Percentiles rank a stretch among this genome's conserved stretches.
These are phyloP conservation scores for Drosophila histrio DNA, from an alignment of 2,888 invertebrate genomes.

Conservation along the genomic window DNA sequence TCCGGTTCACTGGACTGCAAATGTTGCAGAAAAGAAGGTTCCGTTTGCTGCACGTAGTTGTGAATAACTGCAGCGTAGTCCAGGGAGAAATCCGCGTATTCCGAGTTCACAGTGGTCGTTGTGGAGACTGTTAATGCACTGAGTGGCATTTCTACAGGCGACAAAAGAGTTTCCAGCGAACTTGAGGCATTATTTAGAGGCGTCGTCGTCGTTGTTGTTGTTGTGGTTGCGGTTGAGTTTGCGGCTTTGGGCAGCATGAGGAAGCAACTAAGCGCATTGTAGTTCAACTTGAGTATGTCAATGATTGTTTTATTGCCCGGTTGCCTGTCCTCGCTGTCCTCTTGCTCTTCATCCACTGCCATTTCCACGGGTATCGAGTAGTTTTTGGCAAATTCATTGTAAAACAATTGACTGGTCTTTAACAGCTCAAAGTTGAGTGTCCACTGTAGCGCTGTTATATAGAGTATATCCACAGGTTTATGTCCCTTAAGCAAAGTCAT, in stretches of 20 bases:
- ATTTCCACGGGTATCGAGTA: conserved; percentile 76
- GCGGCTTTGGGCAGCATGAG: conserved; percentile 77
- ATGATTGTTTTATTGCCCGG: conserved; percentile 78
- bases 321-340: conserved; percentile 21
- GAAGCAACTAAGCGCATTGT: conserved; percentile 81
- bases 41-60: conserved; percentile 47
- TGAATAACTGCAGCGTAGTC: conserved; percentile 59
- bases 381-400: conserved; percentile 79
- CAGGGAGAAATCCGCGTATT: conserved; percentile 47
- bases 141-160: conserved; percentile 55
- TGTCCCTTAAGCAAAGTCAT: conserved; percentile 42
- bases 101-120: conserved; percentile 44
- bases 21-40: conserved; percentile 67
- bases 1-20: conserved; percentile 55
- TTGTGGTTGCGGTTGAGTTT: conserved; percentile 30
- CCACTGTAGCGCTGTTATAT: conserved; percentile 82
- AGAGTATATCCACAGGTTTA: conserved; percentile 77
- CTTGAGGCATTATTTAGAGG: conserved; percentile 51
- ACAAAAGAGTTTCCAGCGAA: conserved; percentile 75
- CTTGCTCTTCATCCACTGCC: conserved; percentile 45
- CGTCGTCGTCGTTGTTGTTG: conserved; percentile 26
- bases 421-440: conserved; percentile 82
- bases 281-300: conserved; percentile 80
- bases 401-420: conserved; percentile 81
- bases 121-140: conserved; percentile 60